Percentiles rank a stretch among this genome's conserved stretches.
Evolutionary conservation across 2,113 vertebrate genomes (phyloP).

Genomic region (Picathartes gymnocephalus): DNA sequence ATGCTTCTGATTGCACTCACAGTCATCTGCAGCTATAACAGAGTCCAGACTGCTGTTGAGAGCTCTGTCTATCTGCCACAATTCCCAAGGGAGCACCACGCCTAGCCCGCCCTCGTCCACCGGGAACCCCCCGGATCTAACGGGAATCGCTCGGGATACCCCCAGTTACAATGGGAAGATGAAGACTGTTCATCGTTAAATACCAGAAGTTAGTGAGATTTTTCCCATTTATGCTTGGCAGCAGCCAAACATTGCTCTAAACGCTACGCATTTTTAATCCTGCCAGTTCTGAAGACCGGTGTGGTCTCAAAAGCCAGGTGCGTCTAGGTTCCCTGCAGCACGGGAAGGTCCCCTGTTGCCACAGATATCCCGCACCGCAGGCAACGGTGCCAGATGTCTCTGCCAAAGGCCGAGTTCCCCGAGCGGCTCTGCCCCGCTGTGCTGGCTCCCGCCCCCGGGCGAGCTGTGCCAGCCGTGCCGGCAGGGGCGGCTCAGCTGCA

Average conservation of each 20-base stretch:
- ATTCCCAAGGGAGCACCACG: neutral
- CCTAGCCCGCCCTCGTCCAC: no score
- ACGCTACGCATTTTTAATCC: neutral
- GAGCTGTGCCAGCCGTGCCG: neutral
- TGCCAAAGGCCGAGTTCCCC: neutral
- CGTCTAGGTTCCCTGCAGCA: neutral
- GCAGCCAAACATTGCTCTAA: neutral
- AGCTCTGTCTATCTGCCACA: neutral
- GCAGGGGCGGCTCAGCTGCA: neutral
- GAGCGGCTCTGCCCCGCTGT: neutral
- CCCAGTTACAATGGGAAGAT: neutral
- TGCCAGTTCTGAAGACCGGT: neutral
- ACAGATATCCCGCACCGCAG: neutral
- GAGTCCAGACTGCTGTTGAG: neutral
- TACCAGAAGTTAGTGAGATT: neutral
- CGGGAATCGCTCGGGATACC: no score
- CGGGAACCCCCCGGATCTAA: no score
- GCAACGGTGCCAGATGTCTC: neutral
- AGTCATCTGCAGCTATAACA: neutral
- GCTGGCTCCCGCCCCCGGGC: accelerated
- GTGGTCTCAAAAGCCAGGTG: neutral
- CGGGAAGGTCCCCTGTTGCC: neutral
- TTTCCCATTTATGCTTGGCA: neutral
- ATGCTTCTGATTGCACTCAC: accelerated
- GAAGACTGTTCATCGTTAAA: neutral